These are phyloP conservation scores for Neocrepidodera transversa DNA, from an alignment of 2,888 invertebrate species.

Conservation along the genomic window DNA sequence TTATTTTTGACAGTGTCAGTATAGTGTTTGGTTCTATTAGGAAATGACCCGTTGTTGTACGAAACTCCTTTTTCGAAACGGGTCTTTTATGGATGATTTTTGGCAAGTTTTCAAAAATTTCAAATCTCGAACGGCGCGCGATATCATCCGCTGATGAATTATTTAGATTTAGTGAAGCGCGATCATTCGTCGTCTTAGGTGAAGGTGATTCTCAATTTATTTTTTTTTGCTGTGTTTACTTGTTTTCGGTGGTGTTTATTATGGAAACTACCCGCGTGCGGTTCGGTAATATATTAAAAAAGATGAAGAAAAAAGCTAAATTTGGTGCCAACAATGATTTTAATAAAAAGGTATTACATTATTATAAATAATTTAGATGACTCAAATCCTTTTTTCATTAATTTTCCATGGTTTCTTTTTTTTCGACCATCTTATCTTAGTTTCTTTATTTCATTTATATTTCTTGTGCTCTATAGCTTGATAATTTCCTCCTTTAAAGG, in stretches of 20 bases:
- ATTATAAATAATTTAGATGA: too few relatives aligned
- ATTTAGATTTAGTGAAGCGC: slow-evolving; percentile 20
- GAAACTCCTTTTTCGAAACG: background rate
- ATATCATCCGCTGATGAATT: slow-evolving; percentile 5
- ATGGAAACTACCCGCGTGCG: slow-evolving; percentile 17
- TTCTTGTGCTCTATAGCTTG: too few relatives aligned
- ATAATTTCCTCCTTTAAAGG: too few relatives aligned
- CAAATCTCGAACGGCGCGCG: slow-evolving; percentile 1
- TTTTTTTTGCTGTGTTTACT: slow-evolving; percentile 1
- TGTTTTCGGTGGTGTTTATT: slow-evolving; percentile 3
- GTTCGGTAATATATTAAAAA: slow-evolving; percentile 25
- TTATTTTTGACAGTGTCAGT: too few relatives aligned
- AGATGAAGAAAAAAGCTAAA: slow-evolving; percentile 26
- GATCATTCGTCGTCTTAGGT: slow-evolving; percentile 16
- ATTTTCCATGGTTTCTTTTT: too few relatives aligned
- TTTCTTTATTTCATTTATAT: too few relatives aligned
- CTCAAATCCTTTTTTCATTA: too few relatives aligned
- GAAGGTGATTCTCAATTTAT: slow-evolving; percentile 10
- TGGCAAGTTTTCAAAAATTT: slow-evolving; percentile 22
- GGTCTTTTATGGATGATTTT: slow-evolving; percentile 10
- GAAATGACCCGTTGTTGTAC: slow-evolving; percentile 1
- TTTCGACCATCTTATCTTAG: too few relatives aligned
- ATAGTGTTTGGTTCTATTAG: too few relatives aligned
- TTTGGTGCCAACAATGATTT: slow-evolving; percentile 15
- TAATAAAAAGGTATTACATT: slow-evolving; percentile 18